Conservation (phyloP, 2,888 invertebrate species). For the Pammene fasciana region DNA sequence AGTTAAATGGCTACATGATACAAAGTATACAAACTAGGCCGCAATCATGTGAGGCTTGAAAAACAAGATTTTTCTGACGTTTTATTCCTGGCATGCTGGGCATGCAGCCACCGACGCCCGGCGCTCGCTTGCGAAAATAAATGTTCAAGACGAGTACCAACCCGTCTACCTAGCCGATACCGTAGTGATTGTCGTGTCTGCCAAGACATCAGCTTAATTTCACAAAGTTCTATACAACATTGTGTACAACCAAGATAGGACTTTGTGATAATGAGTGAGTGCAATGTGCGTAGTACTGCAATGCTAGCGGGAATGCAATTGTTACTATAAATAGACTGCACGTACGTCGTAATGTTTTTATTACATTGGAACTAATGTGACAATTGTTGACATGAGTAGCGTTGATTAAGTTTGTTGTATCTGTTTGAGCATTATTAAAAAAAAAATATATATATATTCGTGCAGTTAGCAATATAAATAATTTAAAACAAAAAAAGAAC, state of each 20-base stretch:
- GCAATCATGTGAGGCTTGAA: conserved; percentile 2
- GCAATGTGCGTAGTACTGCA: conserved; percentile 35
- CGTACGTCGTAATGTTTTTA: conserved; percentile 5
- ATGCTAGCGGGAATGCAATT: conserved; percentile 31
- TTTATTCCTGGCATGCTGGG: conserved; percentile 34
- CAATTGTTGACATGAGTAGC: conserved; percentile 9
- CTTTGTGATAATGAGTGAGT: neutral
- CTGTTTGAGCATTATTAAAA: neutral
- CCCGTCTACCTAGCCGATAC: conserved; percentile 21
- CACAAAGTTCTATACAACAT: conserved; percentile 9
- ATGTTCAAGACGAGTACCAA: conserved; percentile 19
- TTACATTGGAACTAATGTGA: conserved; percentile 4
- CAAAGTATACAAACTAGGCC: neutral
- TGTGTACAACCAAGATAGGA: neutral
- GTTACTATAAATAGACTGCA: conserved; percentile 21
- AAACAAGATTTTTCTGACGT: conserved; percentile 21
- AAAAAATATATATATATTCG: too few species aligned
- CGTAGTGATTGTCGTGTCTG: conserved; percentile 21
- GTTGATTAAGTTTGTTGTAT: neutral
- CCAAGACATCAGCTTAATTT: conserved; percentile 2
- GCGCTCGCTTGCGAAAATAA: conserved; percentile 36
- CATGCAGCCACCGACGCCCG: conserved; percentile 26
- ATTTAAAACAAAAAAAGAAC: too few species aligned
- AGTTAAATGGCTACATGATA: neutral
- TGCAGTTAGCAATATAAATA: too few species aligned